phyloP scores from a whole-genome alignment of 2,888 invertebrate species.

The Azorinus chamasolen region DNA sequence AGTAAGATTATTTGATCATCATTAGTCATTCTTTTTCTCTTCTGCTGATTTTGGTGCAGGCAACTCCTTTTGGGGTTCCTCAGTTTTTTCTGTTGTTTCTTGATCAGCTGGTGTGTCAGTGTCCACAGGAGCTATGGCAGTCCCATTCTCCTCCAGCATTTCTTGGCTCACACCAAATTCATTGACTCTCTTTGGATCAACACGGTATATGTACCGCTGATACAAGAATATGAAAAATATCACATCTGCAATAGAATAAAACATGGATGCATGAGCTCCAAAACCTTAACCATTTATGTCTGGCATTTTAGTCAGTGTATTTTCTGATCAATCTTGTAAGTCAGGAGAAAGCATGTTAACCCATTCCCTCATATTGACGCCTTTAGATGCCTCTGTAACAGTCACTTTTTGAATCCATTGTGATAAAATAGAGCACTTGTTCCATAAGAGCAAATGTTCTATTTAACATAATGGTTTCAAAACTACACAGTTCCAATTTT shows the following conservation, averaged over 20 bases:
- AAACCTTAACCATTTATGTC: no score
- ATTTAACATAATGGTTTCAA: no score
- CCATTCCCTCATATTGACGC: no score
- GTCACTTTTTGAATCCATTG: no score
- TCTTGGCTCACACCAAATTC: constrained; percentile 99
- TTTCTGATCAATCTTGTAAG: no score
- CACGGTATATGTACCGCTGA: constrained; percentile 99
- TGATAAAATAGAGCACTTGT: no score
- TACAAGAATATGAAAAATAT: constrained; percentile 99
- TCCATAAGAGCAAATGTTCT: no score
- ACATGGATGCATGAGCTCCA: not conserved
- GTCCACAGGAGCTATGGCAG: constrained; percentile 7
- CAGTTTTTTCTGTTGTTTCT: not conserved
- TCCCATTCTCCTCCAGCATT: constrained; percentile 89
- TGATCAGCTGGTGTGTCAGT: not conserved
- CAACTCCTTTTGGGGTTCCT: constrained; percentile 21
- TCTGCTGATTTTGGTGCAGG: constrained; percentile 61
- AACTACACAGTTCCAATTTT: no score
- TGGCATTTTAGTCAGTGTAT: no score
- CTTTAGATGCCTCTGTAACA: no score
- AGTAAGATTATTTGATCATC: no score
- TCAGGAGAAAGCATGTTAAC: no score
- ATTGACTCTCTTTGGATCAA: constrained; percentile 97
- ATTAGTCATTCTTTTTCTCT: constrained; percentile 79
- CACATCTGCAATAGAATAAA: constrained; percentile 91